These are phyloP conservation scores for Tautogolabrus adspersus DNA, from an alignment of 2,113 vertebrate genomes.

Conservation along the genomic window DNA sequence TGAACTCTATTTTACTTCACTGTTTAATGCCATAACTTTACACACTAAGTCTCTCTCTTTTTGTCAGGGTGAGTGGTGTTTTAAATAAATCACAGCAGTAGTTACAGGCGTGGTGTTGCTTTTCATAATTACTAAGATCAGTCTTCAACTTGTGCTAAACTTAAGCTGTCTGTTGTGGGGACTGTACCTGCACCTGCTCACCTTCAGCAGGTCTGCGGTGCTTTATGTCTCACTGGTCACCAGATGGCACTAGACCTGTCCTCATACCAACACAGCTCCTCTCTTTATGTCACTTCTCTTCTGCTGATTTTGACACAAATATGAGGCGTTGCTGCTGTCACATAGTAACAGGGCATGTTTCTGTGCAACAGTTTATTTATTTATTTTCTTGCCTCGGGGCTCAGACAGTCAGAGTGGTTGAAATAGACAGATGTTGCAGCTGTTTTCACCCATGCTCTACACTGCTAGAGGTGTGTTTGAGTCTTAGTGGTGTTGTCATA, in stretches of 20 bases:
- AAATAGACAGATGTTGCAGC: constrained; percentile 61
- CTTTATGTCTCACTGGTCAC: constrained; percentile 47
- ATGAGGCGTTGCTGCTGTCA: constrained; percentile 29
- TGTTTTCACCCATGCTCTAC: constrained; percentile 17
- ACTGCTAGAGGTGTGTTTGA: constrained; percentile 39
- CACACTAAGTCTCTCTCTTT: no score
- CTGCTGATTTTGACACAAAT: constrained; percentile 33
- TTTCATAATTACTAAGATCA: not conserved
- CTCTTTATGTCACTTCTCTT: constrained; percentile 19
- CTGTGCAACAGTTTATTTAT: not conserved
- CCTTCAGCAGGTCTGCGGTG: not conserved
- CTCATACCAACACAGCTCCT: not conserved
- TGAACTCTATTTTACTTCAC: no score
- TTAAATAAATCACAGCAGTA: no score
- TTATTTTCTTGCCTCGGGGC: not conserved
- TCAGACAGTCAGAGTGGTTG: constrained; percentile 39
- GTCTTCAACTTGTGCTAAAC: not conserved
- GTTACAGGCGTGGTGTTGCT: no score
- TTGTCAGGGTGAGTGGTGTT: no score
- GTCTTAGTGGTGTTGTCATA: not conserved
- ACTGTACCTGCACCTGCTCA: constrained; percentile 1
- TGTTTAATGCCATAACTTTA: no score
- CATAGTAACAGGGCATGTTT: constrained; percentile 4
- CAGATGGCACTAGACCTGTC: constrained; percentile 54
- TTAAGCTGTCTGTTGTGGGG: not conserved